These are phyloP conservation scores for Baronia brevicornis DNA, from an alignment of 2,888 invertebrate genomes.

Conservation along the genomic window DNA sequence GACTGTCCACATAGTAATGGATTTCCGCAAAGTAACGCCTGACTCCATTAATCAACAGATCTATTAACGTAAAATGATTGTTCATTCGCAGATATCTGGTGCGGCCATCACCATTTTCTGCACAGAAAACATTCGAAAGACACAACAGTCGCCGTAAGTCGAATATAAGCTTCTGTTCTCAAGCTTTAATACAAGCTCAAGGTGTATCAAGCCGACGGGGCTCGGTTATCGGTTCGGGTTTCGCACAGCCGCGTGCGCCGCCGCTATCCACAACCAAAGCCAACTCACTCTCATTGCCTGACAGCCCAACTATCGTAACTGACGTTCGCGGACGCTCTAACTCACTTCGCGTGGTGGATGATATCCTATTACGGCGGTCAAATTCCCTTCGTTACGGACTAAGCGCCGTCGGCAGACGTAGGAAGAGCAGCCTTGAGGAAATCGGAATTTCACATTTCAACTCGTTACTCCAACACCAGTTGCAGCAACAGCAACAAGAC, in stretches of 20 bases:
- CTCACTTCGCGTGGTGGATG: slow-evolving; percentile 90
- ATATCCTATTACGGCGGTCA: slow-evolving; percentile 87
- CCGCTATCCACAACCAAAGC: slow-evolving; percentile 89
- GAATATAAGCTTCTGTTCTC: slow-evolving; percentile 92
- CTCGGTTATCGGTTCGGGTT: slow-evolving; percentile 80
- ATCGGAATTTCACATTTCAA: slow-evolving; percentile 89
- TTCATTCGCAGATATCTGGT: slow-evolving; percentile 84
- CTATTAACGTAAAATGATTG: neutral
- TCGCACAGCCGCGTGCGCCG: slow-evolving; percentile 80
- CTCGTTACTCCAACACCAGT: slow-evolving; percentile 76
- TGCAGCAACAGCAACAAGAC: slow-evolving; percentile 76
- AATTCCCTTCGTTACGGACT: slow-evolving; percentile 90
- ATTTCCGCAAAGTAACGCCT: too few relatives aligned
- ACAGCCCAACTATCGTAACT: slow-evolving; percentile 89
- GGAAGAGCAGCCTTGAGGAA: slow-evolving; percentile 90
- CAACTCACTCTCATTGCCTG: slow-evolving; percentile 91
- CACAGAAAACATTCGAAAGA: slow-evolving; percentile 94
- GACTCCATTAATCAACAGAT: too few relatives aligned
- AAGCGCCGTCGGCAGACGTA: slow-evolving; percentile 77
- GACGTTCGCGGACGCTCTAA: slow-evolving; percentile 89
- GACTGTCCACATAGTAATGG: too few relatives aligned
- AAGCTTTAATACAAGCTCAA: slow-evolving; percentile 79
- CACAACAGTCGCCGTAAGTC: slow-evolving; percentile 93
- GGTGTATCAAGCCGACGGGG: slow-evolving; percentile 79
- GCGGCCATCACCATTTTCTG: slow-evolving; percentile 95